Evolutionary conservation across 2,888 invertebrate genomes (phyloP).

Genomic region (Scaptomyza flava): DNA sequence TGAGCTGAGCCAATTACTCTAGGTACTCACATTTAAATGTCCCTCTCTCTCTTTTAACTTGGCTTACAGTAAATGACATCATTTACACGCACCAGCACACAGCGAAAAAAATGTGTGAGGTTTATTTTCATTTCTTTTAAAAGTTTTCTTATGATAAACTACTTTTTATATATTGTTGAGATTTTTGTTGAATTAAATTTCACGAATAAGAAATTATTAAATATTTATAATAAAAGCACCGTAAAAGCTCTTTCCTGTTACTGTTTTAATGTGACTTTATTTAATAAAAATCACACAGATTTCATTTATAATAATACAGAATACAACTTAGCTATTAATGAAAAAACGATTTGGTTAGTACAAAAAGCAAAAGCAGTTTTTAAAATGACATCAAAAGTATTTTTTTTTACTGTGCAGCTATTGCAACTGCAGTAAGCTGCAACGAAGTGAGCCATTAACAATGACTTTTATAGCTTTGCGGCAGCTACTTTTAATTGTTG

Average conservation of each 20-base stretch:
- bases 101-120: background rate
- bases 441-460: slow-evolving; percentile 70
- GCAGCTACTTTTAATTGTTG: slow-evolving; percentile 70
- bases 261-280: background rate
- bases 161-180: no score
- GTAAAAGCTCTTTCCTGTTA: no score
- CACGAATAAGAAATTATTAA: no score
- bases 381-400: background rate
- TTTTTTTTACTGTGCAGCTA: slow-evolving; percentile 19
- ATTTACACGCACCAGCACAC: slow-evolving; percentile 45
- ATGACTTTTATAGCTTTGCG: slow-evolving; percentile 63
- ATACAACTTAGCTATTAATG: no score
- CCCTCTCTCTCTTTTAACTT: slow-evolving; percentile 23
- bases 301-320: background rate
- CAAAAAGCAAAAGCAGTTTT: background rate
- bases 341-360: background rate
- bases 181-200: background rate
- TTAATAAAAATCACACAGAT: background rate
- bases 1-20: slow-evolving; percentile 53
- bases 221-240: no score
- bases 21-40: background rate
- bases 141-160: no score
- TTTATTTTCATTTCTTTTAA: background rate
- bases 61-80: slow-evolving; percentile 53
- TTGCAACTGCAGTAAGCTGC: slow-evolving; percentile 24